Evolutionary conservation across 2,113 vertebrate genomes (phyloP).

Genomic region (Lagopus leucura): DNA sequence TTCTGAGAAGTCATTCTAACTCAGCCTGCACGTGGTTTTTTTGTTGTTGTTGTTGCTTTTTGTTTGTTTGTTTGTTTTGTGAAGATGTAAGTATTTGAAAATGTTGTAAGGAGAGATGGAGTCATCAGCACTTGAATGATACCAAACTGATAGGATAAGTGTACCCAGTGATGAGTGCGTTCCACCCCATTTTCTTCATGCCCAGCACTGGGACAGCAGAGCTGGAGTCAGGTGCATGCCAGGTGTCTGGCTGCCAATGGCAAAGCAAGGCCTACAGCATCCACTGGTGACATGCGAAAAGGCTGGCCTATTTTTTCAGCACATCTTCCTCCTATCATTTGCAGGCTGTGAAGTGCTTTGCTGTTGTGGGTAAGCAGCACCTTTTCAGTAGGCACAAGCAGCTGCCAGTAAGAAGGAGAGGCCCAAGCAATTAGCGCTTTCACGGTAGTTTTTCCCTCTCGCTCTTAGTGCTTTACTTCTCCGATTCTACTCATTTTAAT

Average conservation of each 20-base stretch:
- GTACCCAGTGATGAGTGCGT: not conserved
- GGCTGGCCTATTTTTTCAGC: conserved; percentile 17
- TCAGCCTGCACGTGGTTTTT: not conserved
- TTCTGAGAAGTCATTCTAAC: not conserved
- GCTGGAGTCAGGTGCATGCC: not conserved
- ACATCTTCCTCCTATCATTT: not conserved
- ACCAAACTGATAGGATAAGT: not conserved
- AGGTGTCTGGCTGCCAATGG: not conserved
- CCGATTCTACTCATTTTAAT: not conserved
- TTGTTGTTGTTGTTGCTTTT: too few species aligned
- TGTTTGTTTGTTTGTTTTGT: not conserved
- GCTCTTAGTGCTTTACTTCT: not conserved
- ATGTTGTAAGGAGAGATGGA: not conserved
- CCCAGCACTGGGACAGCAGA: not conserved
- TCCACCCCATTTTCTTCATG: not conserved
- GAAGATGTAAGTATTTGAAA: not conserved
- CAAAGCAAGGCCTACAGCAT: not conserved
- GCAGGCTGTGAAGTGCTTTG: not conserved
- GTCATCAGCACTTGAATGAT: not conserved
- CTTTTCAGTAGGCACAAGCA: not conserved
- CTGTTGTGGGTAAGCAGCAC: not conserved
- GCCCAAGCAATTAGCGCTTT: not conserved
- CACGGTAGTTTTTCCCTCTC: not conserved
- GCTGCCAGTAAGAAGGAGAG: not conserved
- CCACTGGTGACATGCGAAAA: not conserved